A percentile compares a stretch with the other conserved stretches of the same genome.
Conservation (phyloP, 2,113 vertebrate species). For the Nannobrachium achirus region DNA sequence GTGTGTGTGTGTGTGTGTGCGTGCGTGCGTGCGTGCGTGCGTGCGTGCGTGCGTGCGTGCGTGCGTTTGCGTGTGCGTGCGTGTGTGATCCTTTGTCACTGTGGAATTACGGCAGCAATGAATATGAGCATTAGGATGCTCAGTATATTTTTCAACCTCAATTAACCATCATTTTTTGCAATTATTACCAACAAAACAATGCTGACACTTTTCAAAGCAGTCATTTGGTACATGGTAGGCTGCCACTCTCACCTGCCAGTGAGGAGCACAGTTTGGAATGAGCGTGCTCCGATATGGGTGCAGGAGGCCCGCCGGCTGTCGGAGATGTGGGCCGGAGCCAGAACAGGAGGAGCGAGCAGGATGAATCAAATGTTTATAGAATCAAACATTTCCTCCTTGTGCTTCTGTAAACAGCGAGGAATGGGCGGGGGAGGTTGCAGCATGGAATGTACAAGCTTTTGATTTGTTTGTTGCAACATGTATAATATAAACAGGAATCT, state of each 20-base stretch:
- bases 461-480: constrained; percentile 16
- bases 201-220: constrained; percentile 2
- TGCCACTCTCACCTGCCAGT: constrained; percentile 1
- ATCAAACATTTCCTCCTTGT: neutral
- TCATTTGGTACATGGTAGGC: neutral
- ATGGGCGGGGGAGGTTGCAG: neutral
- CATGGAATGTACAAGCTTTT: too few relatives aligned
- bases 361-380: neutral
- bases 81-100: too few relatives aligned
- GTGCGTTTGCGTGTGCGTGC: too few relatives aligned
- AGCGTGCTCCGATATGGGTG: neutral
- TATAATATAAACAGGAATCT: too few relatives aligned
- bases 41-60: neutral
- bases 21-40: neutral
- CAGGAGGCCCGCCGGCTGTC: neutral
- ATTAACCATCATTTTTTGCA: too few relatives aligned
- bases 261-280: constrained; percentile 1
- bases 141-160: too few relatives aligned
- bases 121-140: too few relatives aligned
- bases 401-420: constrained; percentile 15
- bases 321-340: neutral
- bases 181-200: too few relatives aligned
- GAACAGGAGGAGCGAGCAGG: neutral
- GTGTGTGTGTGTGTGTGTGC: neutral
- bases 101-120: too few relatives aligned